These are phyloP conservation scores for Arenicola marina DNA, from an alignment of 2,888 invertebrate species.

Conservation along the genomic window DNA sequence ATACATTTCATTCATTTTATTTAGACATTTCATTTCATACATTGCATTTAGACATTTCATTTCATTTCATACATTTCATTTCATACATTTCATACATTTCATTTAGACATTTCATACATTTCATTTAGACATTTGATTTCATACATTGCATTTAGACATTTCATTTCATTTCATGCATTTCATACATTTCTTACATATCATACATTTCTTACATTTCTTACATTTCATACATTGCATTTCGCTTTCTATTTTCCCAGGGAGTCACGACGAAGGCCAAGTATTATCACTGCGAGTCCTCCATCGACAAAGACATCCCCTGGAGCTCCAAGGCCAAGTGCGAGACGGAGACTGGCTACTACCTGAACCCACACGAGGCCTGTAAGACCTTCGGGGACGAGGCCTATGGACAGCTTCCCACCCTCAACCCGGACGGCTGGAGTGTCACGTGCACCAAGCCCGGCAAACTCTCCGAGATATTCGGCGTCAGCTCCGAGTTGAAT, in stretches of 20 bases:
- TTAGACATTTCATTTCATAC: too few relatives aligned
- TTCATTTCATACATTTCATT: too few relatives aligned
- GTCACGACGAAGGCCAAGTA: slow-evolving; percentile 36
- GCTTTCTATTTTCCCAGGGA: slow-evolving; percentile 22
- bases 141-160: too few relatives aligned
- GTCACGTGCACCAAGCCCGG: slow-evolving; percentile 53
- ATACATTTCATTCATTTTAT: too few relatives aligned
- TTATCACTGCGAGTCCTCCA: slow-evolving; percentile 22
- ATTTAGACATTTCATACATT: too few relatives aligned
- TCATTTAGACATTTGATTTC: too few relatives aligned
- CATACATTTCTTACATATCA: too few relatives aligned
- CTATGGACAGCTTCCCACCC: slow-evolving; percentile 28
- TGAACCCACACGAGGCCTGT: slow-evolving; percentile 32
- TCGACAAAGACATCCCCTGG: background rate
- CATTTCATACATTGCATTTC: too few relatives aligned
- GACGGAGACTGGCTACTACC: slow-evolving; percentile 35
- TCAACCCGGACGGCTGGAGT: slow-evolving; percentile 33
- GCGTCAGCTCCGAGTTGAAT: slow-evolving; percentile 42
- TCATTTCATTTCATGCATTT: too few relatives aligned
- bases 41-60: too few relatives aligned
- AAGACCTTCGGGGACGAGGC: slow-evolving; percentile 27
- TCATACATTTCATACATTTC: too few relatives aligned
- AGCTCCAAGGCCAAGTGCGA: slow-evolving; percentile 28
- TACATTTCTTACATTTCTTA: too few relatives aligned
- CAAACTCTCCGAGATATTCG: slow-evolving; percentile 47